Conservation (phyloP, 2,888 invertebrate species). For the Aphelenchoides bicaudatus region DNA sequence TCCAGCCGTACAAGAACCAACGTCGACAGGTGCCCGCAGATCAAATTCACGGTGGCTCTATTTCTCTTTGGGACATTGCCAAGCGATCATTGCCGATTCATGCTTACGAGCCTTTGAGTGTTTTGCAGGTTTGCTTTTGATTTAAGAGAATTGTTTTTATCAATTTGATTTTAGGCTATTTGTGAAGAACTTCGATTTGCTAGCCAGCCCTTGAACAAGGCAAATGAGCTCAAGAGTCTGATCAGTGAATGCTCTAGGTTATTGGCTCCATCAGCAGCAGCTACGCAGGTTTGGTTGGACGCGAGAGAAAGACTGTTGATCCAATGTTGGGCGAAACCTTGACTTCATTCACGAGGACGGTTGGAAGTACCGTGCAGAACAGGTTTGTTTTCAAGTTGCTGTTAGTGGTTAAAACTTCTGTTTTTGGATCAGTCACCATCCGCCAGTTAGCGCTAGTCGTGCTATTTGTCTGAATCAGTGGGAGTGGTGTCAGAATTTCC, state of each 20-base stretch:
- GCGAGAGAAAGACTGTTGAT: slow-evolving; percentile 91
- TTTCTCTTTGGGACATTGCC: background rate
- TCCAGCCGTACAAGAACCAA: background rate
- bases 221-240: background rate
- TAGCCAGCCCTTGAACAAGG: slow-evolving; percentile 10
- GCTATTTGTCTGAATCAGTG: slow-evolving; percentile 82
- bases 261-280: slow-evolving; percentile 90
- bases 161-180: slow-evolving; percentile 68
- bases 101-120: slow-evolving; percentile 5
- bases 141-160: background rate
- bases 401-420: no score
- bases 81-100: background rate
- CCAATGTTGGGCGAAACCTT: slow-evolving; percentile 89
- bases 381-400: no score
- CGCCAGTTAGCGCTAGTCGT: slow-evolving; percentile 88
- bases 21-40: background rate
- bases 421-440: slow-evolving; percentile 70
- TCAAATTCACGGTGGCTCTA: slow-evolving; percentile 5
- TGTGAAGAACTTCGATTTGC: slow-evolving; percentile 75
- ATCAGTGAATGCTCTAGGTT: slow-evolving; percentile 68
- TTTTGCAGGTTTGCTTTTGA: background rate
- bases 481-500: slow-evolving; percentile 72
- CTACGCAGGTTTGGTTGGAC: slow-evolving; percentile 85
- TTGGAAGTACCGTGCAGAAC: slow-evolving; percentile 86
- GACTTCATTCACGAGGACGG: slow-evolving; percentile 91